Evolutionary conservation across 1,140 invertebrate genomes (phyloP).

Genomic region (Melanaphis sacchari): DNA sequence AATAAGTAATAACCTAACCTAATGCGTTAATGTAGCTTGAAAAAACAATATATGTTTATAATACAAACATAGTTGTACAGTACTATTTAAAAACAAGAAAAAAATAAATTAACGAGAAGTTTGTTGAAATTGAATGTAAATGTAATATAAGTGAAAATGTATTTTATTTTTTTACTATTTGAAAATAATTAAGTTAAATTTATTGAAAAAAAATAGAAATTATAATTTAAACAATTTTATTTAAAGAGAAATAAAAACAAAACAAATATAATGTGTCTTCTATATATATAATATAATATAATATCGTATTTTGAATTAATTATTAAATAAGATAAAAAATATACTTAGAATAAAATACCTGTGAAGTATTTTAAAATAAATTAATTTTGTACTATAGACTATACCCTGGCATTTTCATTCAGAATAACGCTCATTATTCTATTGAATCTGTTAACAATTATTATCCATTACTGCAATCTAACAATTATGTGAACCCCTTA

Average conservation of each 20-base stretch:
- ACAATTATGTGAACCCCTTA: not conserved
- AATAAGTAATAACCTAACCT: not conserved
- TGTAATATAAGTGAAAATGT: too few relatives aligned
- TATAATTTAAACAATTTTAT: not conserved
- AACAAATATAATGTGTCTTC: not conserved
- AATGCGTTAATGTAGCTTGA: not conserved
- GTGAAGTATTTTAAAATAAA: slow-evolving; percentile 37
- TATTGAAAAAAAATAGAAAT: not conserved
- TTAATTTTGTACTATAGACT: slow-evolving; percentile 35
- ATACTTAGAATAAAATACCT: not conserved
- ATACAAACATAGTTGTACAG: too few relatives aligned
- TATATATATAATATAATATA: not conserved
- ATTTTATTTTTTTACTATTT: not conserved
- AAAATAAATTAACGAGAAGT: not conserved
- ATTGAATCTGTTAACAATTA: slow-evolving; percentile 19
- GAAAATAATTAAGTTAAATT: not conserved
- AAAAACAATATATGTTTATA: not conserved
- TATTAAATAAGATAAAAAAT: not conserved
- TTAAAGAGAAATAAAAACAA: not conserved
- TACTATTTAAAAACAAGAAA: too few relatives aligned
- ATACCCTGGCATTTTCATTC: not conserved
- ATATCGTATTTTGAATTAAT: not conserved
- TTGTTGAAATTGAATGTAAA: not conserved
- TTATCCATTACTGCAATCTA: slow-evolving; percentile 22
- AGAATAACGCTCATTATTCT: not conserved